phyloP scores from a whole-genome alignment of 1,140 invertebrate species.

The Sminthurides bifidus region DNA sequence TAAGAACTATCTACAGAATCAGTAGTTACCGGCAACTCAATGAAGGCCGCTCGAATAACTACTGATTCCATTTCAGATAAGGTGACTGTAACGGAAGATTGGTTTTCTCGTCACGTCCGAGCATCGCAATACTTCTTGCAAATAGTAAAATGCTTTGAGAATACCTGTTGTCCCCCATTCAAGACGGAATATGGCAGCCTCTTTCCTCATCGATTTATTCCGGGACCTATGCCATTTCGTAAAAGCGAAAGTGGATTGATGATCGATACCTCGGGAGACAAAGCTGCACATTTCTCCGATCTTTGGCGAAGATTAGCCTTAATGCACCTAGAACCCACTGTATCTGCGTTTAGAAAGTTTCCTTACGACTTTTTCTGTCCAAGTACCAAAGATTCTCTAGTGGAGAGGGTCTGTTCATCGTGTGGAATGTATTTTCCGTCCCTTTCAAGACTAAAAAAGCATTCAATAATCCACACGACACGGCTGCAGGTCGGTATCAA shows the following conservation, averaged over 20 bases:
- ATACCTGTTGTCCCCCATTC: not conserved
- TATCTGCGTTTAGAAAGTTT: no score
- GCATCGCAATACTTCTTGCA: slow-evolving; percentile 5
- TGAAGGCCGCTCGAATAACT: not conserved
- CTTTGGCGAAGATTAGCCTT: not conserved
- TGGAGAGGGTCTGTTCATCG: not conserved
- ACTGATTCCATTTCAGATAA: not conserved
- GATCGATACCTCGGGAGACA: not conserved
- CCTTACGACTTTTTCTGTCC: not conserved
- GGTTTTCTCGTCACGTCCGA: not conserved
- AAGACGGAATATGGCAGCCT: not conserved
- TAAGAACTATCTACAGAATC: not conserved
- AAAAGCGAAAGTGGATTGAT: not conserved
- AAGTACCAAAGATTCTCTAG: not conserved
- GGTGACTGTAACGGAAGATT: not conserved
- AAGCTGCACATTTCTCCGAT: no score
- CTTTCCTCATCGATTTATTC: not conserved
- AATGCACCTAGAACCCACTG: not conserved
- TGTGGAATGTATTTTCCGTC: not conserved
- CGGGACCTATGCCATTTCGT: not conserved
- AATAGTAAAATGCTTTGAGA: not conserved
- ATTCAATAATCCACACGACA: no score
- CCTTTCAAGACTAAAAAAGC: no score
- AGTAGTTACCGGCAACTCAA: not conserved
- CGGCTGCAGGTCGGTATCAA: no score